phyloP scores from a whole-genome alignment of 2,113 vertebrate genomes.

The Hypanus sabinus region DNA sequence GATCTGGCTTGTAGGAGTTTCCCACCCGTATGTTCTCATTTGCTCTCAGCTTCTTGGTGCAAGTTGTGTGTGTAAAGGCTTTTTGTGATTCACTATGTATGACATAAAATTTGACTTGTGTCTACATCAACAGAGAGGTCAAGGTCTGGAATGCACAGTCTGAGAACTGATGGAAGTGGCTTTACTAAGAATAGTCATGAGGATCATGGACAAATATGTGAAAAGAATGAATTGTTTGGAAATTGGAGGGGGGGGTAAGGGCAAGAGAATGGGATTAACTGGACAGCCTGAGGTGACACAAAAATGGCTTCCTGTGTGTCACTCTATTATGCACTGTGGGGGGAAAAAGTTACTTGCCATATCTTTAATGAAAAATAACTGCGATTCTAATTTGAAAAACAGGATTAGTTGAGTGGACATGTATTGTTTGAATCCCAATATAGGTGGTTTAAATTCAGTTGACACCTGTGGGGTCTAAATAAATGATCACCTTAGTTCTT shows the following conservation, averaged over 20 bases:
- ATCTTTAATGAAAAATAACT: neutral
- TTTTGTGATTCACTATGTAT: neutral
- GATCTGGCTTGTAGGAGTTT: neutral
- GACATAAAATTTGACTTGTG: no score
- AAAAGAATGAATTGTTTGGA: neutral
- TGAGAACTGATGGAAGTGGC: neutral
- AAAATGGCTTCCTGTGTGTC: neutral
- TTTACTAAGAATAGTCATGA: neutral
- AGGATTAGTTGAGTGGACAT: neutral
- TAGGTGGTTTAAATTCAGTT: neutral
- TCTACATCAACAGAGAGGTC: neutral
- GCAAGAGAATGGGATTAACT: no score
- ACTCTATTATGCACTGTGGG: neutral
- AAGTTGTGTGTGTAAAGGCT: neutral
- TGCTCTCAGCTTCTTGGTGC: neutral
- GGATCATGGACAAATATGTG: neutral
- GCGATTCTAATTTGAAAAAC: no score
- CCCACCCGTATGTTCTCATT: neutral
- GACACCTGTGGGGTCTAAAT: neutral
- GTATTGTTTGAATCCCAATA: neutral
- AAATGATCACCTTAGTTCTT: constrained; percentile 11
- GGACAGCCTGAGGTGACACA: neutral
- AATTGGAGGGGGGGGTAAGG: neutral
- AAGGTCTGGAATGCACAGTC: neutral
- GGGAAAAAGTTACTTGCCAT: neutral